Conservation (phyloP, 2,113 vertebrate species). For the Emydura subglobosa region DNA sequence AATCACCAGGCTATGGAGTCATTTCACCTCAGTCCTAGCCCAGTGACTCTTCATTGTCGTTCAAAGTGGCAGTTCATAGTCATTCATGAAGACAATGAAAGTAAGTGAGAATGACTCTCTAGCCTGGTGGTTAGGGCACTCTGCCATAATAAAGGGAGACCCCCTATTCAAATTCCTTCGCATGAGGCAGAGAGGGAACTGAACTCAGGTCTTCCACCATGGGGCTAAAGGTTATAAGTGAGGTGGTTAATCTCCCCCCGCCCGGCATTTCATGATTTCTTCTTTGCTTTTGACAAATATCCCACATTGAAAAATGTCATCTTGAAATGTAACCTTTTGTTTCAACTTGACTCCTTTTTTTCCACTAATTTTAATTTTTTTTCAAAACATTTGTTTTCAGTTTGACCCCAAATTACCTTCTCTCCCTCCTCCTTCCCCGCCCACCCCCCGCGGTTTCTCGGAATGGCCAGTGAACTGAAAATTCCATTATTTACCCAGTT, state of each 20-base stretch:
- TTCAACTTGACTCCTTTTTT: background rate
- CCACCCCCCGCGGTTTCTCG: background rate
- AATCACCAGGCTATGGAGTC: background rate
- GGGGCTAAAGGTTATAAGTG: background rate
- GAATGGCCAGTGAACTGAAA: background rate
- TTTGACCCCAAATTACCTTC: background rate
- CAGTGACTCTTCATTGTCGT: background rate
- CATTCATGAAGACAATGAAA: background rate
- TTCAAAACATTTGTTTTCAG: background rate
- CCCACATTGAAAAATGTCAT: background rate
- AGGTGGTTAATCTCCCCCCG: background rate
- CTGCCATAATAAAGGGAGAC: background rate
- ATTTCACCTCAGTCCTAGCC: background rate
- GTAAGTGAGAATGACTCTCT: background rate
- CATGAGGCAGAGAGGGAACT: background rate
- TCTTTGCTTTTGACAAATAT: background rate
- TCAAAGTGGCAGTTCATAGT: background rate
- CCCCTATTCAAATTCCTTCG: background rate
- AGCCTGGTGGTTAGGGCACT: background rate
- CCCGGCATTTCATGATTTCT: background rate
- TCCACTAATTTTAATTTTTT: background rate
- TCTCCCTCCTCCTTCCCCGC: no score
- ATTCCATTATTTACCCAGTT: background rate
- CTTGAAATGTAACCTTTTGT: background rate
- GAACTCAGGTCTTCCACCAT: background rate